phyloP scores from a whole-genome alignment of 2,888 invertebrate species.

The Lasioglossum lativentre region DNA sequence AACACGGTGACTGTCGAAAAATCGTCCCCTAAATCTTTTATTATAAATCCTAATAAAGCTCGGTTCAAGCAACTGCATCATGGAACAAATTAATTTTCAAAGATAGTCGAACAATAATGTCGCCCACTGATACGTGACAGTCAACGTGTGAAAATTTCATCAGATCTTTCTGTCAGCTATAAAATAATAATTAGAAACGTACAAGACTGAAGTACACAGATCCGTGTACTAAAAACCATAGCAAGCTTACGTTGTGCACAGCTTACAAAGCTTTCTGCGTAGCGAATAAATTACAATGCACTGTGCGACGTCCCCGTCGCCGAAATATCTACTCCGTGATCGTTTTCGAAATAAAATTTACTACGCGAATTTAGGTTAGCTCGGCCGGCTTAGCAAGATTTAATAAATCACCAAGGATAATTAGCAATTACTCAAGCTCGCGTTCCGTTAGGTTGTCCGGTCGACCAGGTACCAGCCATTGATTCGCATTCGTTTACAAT shows the following conservation, averaged over 20 bases:
- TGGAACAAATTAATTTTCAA: too few relatives aligned
- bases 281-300: not conserved
- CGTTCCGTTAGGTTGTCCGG: slow-evolving; percentile 50
- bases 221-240: too few relatives aligned
- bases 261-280: not conserved
- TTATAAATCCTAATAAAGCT: too few relatives aligned
- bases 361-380: slow-evolving; percentile 30
- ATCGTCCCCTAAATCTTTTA: too few relatives aligned
- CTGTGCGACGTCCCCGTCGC: not conserved
- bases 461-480: slow-evolving; percentile 4
- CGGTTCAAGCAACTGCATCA: too few relatives aligned
- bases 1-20: too few relatives aligned
- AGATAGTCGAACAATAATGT: too few relatives aligned
- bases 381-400: slow-evolving; percentile 18
- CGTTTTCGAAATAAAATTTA: slow-evolving; percentile 33
- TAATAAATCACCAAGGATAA: slow-evolving; percentile 62
- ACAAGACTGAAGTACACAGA: too few relatives aligned
- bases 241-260: not conserved
- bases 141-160: too few relatives aligned
- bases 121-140: too few relatives aligned
- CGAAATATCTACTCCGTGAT: not conserved
- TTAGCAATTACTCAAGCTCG: slow-evolving; percentile 34
- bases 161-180: too few relatives aligned
- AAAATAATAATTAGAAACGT: too few relatives aligned
- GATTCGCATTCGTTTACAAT: slow-evolving; percentile 44